phyloP scores from a whole-genome alignment of 2,888 invertebrate species.

The Folsomia manolachei region DNA sequence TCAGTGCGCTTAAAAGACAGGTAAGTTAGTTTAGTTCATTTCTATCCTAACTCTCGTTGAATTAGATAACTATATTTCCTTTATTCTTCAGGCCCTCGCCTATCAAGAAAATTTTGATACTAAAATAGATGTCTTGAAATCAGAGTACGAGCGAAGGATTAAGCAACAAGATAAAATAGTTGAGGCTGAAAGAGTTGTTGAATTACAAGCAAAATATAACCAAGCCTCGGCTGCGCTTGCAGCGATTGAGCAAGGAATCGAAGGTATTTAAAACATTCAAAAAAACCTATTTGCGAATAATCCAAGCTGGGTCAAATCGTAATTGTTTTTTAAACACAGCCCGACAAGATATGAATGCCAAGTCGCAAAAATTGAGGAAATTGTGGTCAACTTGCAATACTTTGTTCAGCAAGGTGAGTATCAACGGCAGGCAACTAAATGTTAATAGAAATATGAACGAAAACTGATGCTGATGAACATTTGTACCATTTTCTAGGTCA shows the following conservation, averaged over 20 bases:
- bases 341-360: slow-evolving; percentile 29
- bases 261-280: slow-evolving; percentile 29
- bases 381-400: slow-evolving; percentile 42
- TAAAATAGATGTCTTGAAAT: slow-evolving; percentile 25
- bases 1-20: slow-evolving; percentile 14
- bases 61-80: too few relatives aligned
- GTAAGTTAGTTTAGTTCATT: too few relatives aligned
- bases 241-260: slow-evolving; percentile 42
- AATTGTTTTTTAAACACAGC: slow-evolving; percentile 15
- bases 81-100: slow-evolving; percentile 38
- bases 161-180: slow-evolving; percentile 25
- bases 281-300: too few relatives aligned
- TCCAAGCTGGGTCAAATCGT: background rate
- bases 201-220: slow-evolving; percentile 41
- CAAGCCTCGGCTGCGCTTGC: slow-evolving; percentile 42
- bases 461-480: too few relatives aligned
- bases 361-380: slow-evolving; percentile 38
- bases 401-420: slow-evolving; percentile 31
- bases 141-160: slow-evolving; percentile 40
- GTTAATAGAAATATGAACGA: too few relatives aligned
- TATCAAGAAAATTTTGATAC: slow-evolving; percentile 39
- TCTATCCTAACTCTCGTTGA: too few relatives aligned
- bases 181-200: slow-evolving; percentile 43
- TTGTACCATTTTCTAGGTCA: too few relatives aligned
- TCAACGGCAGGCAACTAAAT: too few relatives aligned